Conservation (phyloP, 2,888 invertebrate species). For the Drepanosiphum platanoidis region DNA sequence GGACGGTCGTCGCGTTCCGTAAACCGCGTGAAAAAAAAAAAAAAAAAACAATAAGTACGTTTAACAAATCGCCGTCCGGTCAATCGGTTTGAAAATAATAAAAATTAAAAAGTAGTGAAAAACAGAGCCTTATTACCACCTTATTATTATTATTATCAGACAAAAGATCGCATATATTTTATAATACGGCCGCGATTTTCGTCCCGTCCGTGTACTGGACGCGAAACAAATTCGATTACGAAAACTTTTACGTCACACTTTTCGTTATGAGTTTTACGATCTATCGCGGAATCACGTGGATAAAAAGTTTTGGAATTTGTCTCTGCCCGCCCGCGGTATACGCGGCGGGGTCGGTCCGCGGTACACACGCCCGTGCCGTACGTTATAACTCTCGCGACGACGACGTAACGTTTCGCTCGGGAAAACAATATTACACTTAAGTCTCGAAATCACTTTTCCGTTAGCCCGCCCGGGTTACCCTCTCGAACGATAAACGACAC, state of each 20-base stretch:
- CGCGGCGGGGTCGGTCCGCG: no score
- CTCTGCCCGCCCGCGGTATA: not conserved
- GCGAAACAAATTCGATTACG: constrained; percentile 6
- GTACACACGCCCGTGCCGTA: no score
- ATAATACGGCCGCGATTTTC: not conserved
- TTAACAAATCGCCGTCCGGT: no score
- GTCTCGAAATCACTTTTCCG: not conserved
- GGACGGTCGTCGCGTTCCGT: no score
- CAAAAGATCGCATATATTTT: no score
- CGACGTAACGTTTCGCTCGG: not conserved
- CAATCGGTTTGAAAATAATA: no score
- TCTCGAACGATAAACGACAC: not conserved
- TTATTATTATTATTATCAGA: no score
- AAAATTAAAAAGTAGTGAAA: no score
- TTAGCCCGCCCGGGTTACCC: not conserved
- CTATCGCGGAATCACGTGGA: constrained; percentile 3
- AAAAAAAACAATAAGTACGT: no score
- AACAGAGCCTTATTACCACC: no score
- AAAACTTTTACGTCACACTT: constrained; percentile 28
- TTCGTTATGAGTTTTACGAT: constrained; percentile 32
- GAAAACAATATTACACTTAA: constrained; percentile 22
- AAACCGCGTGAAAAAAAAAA: no score
- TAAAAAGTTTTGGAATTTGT: constrained; percentile 35
- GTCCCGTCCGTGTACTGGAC: not conserved
- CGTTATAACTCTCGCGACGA: no score